These are phyloP conservation scores for Tanypteryx hageni DNA, from an alignment of 2,888 invertebrate genomes.

Conservation along the genomic window DNA sequence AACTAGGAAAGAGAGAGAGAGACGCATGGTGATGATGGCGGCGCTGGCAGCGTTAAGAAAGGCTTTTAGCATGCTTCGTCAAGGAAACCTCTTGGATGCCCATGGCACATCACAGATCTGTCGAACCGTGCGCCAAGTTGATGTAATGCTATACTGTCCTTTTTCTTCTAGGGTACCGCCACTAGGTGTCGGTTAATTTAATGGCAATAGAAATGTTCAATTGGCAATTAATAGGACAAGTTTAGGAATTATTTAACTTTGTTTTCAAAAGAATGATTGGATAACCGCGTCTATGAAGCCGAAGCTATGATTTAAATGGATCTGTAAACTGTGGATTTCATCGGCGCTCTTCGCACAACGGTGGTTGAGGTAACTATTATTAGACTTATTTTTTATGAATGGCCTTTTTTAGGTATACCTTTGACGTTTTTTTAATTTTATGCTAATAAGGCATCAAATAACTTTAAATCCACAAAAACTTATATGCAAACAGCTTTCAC, in stretches of 20 bases:
- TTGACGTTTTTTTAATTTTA: no score
- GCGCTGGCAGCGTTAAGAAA: background rate
- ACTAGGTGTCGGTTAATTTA: background rate
- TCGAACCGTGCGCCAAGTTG: background rate
- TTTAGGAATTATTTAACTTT: background rate
- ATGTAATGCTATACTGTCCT: background rate
- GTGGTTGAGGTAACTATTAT: no score
- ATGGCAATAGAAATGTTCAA: background rate
- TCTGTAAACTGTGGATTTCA: no score
- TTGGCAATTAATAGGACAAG: background rate
- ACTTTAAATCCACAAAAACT: no score
- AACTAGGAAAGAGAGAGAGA: background rate
- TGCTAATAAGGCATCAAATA: no score
- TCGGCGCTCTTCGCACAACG: no score
- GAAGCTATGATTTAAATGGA: no score
- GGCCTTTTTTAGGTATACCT: no score
- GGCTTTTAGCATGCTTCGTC: conserved; percentile 28
- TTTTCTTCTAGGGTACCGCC: background rate
- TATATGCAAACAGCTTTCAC: no score
- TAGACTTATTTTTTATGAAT: no score
- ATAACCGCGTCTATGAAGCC: no score
- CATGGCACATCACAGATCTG: background rate
- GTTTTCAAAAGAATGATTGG: no score
- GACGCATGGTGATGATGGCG: background rate
- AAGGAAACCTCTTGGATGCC: background rate